Percentiles rank a stretch among this genome's conserved stretches.
Evolutionary conservation across 2,113 vertebrate species (phyloP).

Genomic region (Prietella phreatophila): DNA sequence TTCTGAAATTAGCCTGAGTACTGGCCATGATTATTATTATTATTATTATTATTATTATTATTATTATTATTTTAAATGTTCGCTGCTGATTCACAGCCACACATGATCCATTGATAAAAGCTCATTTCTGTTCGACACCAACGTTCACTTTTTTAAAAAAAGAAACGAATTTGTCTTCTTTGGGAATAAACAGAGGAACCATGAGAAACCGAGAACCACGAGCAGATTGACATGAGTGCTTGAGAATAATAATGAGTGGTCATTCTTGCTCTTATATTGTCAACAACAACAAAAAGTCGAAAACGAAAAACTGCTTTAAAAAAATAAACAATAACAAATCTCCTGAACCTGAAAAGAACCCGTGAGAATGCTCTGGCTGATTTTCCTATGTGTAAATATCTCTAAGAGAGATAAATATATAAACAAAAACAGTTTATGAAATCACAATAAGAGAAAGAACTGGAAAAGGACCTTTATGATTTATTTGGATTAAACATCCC

Average conservation of each 20-base stretch:
- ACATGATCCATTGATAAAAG: not conserved
- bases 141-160: not conserved
- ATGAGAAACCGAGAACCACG: not conserved
- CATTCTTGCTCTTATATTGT: not conserved
- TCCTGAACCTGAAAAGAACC: not conserved
- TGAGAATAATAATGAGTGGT: not conserved
- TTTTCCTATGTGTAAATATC: not conserved
- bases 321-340: not conserved
- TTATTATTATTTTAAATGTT: not conserved
- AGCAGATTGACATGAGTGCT: not conserved
- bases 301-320: too few relatives aligned
- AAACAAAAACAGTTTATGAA: not conserved
- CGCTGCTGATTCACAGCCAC: not conserved
- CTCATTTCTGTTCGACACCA: not conserved
- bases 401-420: not conserved
- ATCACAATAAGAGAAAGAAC: not conserved
- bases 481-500: conserved; percentile 9
- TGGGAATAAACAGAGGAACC: not conserved
- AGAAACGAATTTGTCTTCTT: too few relatives aligned
- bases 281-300: not conserved
- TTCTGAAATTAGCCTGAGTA: not conserved
- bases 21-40: not conserved
- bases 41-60: too few relatives aligned
- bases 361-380: not conserved
- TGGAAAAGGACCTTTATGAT: not conserved